phyloP scores from a whole-genome alignment of 2,888 invertebrate genomes.

The Nomada lathburiana region DNA sequence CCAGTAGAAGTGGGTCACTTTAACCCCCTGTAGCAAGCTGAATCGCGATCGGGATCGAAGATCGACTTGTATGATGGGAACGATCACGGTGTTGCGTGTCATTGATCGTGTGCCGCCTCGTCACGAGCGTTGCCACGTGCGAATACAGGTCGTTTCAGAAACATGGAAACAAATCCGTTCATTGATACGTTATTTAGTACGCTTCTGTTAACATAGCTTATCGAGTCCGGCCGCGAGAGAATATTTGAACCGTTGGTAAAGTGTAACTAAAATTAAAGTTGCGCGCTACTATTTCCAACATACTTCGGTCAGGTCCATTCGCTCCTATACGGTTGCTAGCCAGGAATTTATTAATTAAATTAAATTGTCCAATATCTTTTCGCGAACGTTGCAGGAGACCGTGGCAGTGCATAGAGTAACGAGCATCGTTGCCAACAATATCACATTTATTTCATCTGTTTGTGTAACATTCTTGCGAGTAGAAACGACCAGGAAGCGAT shows the following conservation, averaged over 20 bases:
- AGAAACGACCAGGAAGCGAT: constrained; percentile 23
- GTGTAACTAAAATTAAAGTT: not conserved
- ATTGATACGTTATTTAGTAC: not conserved
- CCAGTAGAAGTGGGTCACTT: constrained; percentile 76
- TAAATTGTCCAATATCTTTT: not conserved
- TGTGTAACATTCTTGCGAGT: not conserved
- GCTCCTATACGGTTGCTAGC: not conserved
- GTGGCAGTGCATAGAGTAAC: not conserved
- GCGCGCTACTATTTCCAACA: not conserved
- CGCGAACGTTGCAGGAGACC: not conserved
- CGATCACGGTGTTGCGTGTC: constrained; percentile 54
- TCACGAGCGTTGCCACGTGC: constrained; percentile 42
- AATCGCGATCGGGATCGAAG: constrained; percentile 70
- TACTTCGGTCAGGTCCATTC: constrained; percentile 26
- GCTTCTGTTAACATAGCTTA: too few species aligned
- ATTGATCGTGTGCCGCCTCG: constrained; percentile 17
- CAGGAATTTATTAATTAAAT: too few species aligned
- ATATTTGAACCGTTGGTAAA: not conserved
- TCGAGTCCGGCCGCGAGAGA: too few species aligned
- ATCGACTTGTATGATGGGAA: constrained; percentile 54
- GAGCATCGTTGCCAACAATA: not conserved
- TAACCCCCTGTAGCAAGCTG: constrained; percentile 75
- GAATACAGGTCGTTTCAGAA: constrained; percentile 28
- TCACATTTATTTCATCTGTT: not conserved
- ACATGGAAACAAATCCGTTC: not conserved